phyloP scores from a whole-genome alignment of 2,113 vertebrate species.

The Corythornis madagascariensis region DNA sequence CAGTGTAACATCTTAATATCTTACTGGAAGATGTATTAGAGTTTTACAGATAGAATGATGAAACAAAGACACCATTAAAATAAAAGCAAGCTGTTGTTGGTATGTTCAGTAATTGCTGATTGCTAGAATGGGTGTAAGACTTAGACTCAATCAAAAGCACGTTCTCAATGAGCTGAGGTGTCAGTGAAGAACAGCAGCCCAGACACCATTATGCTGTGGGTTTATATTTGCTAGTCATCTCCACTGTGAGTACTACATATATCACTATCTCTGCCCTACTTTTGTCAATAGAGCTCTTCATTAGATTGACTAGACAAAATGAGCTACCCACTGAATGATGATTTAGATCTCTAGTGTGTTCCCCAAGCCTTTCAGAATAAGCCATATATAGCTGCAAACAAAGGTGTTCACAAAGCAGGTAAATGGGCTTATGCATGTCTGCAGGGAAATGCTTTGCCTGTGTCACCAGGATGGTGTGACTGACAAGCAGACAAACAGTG shows the following conservation, averaged over 20 bases:
- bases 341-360: neutral
- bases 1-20: neutral
- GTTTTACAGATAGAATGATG: neutral
- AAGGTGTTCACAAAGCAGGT: neutral
- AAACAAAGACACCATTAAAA: neutral
- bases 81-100: neutral
- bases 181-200: neutral
- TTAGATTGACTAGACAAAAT: neutral
- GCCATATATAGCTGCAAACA: neutral
- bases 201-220: neutral
- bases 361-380: neutral
- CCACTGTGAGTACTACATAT: neutral
- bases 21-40: neutral
- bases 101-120: neutral
- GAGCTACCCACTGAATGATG: neutral
- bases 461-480: neutral
- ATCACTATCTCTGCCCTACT: neutral
- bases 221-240: neutral
- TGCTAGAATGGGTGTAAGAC: neutral
- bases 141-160: neutral
- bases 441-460: neutral
- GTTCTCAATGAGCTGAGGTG: neutral
- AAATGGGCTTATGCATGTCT: neutral
- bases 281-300: neutral
- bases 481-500: neutral